Conservation (phyloP, 2,888 invertebrate species). For the Orchesella flavescens region DNA sequence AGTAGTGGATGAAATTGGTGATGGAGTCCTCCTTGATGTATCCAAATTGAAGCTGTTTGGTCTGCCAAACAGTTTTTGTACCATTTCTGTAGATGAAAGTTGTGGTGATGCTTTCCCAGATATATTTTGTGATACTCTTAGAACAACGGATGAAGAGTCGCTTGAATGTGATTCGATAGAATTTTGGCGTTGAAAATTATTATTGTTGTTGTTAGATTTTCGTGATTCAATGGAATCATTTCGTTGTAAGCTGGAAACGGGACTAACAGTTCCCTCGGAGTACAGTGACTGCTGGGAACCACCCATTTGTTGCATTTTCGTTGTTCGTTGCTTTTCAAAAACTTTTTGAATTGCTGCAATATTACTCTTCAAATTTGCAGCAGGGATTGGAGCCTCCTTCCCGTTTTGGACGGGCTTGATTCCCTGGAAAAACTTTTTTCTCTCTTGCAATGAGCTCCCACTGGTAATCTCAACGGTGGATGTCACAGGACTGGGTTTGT, state of each 20-base stretch:
- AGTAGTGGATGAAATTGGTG: constrained; percentile 66
- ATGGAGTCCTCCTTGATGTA: constrained; percentile 66
- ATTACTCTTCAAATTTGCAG: constrained; percentile 69
- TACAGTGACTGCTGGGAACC: constrained; percentile 53
- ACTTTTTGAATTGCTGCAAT: constrained; percentile 71
- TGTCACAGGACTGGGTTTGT: constrained; percentile 14
- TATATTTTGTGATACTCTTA: constrained; percentile 42
- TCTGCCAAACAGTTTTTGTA: constrained; percentile 68
- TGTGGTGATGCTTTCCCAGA: constrained; percentile 49
- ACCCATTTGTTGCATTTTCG: constrained; percentile 56
- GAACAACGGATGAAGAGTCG: constrained; percentile 51
- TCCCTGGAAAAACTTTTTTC: constrained; percentile 71
- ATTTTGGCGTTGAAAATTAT: constrained; percentile 35
- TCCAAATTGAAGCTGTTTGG: constrained; percentile 59
- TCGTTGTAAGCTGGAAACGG: constrained; percentile 55
- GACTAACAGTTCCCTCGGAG: constrained; percentile 56
- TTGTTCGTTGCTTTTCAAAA: constrained; percentile 68
- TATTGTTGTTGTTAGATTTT: constrained; percentile 13
- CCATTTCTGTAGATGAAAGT: constrained; percentile 67
- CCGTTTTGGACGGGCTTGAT: constrained; percentile 69
- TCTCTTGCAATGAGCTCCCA: constrained; percentile 58
- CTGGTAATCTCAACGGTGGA: constrained; percentile 31
- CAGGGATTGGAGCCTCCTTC: constrained; percentile 70
- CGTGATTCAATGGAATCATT: constrained; percentile 56
- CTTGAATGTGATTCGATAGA: constrained; percentile 56